Evolutionary conservation across 2,888 invertebrate species (phyloP), one percentile per base, ranked within the genome.

Genomic region (Pantelozetes paolii): DNA sequence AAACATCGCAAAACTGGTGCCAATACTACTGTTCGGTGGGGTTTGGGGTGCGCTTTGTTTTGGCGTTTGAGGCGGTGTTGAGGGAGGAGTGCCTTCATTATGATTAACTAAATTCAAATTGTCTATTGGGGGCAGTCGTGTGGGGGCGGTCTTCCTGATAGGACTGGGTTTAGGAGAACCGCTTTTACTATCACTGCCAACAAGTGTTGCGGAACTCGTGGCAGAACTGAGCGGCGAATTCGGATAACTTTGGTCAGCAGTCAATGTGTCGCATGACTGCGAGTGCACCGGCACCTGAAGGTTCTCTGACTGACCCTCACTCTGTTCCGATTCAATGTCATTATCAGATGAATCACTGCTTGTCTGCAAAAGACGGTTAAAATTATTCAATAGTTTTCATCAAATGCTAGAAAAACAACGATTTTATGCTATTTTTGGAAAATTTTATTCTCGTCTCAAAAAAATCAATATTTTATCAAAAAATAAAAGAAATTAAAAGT

Each of bases 251-350:
- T 84, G 28, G 59, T 78, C 83, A 88, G 90, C 90, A 82, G 89
- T 90, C 26, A 90, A 82, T 0, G 90, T 90, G 81, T 91, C 91
- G 72, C 89, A 88, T 81, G 90, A 90, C 15, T 76, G 78, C 15
- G 78, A 78, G 57, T 76, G 76, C 26, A 62, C 71, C 36, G 76
- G 74, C 11, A 75, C 72, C 45, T 50, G 28, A 45, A 72, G 72
- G 8, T 67, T 75, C 54, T 72, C 59, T 36, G 9, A 36, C 9
- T 36, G 36, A 36, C 9, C 28, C n/a, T 59, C 42, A 30, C 28
- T n/a, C n/a, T n/a, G n/a, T n/a, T n/a, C n/a, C n/a, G n/a, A n/a
- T n/a, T n/a, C n/a, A n/a, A n/a, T 50, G n/a, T 74, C 71, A 71
- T 48, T 74, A 32, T 74, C 71, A 45, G 48, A 71, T 40, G 62